Evolutionary conservation across 2,797 vertebrate genomes (phyloP), one percentile per base, ranked within the genome.

Genomic region (Lutjanus campechanus): DNA sequence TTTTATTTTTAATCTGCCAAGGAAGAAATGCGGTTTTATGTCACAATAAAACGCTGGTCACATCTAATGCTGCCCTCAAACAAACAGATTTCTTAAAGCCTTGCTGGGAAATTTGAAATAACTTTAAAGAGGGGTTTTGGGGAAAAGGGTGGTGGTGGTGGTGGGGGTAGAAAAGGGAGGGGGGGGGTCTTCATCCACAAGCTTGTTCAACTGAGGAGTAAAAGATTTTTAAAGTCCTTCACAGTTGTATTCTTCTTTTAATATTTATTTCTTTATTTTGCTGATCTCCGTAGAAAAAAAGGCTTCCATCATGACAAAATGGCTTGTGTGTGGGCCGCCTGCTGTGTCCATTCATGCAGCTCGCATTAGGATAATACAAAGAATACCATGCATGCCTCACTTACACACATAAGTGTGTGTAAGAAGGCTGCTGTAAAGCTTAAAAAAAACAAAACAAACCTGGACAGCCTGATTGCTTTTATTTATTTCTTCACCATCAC

Each of bases 51-150:
- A 99, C 97, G 98, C 97, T 97, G 98, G 98, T 99, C 98, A 98
- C 98, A 99, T 99, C 97, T 99, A 99, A 99, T 99, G 97, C 98
- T 99, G 98, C 98, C 98, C 98, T 99, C 98, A 98, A 99, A 99
- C 98, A 99, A 99, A 99, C 98, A 99, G 98, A 98, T 98, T 98
- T 98, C 97, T 98, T 96, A 99, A 99, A 99, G 97, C 98, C 96
- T 97, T 96, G 97, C 97, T 98, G 97, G 97, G 97, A 97, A 98
- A 97, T 99, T 97, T 97, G 96, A 98, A 99, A 99, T 98, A 99
- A 99, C 97, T 99, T 99, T 98, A 97, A 98, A 98, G 97, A 97
- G 96, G 95, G 95, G 93, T 95, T 94, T 94, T 85, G 95, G 88
- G 81, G 89, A 93, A 92, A 96, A 94, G 94, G 95, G 95, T 82